Conservation (phyloP, 1,140 invertebrate species). For the Drosophila chauvacae region DNA sequence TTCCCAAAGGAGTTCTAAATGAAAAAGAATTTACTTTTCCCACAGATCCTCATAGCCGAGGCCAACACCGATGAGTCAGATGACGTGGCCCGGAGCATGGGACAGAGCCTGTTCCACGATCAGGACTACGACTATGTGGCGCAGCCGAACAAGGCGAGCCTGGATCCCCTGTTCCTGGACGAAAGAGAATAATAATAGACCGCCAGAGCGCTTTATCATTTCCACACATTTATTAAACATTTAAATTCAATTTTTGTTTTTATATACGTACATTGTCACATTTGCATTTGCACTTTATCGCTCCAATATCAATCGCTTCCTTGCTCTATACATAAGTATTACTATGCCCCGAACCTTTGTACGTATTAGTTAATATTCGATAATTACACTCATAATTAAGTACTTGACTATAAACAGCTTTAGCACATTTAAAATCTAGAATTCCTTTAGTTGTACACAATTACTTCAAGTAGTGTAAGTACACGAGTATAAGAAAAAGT, state of each 20-base stretch:
- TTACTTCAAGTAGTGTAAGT: constrained; percentile 75
- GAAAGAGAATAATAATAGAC: constrained; percentile 10
- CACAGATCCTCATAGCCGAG: constrained; percentile 61
- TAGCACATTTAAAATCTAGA: constrained; percentile 79
- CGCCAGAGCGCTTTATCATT: constrained; percentile 30
- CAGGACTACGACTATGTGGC: constrained; percentile 32
- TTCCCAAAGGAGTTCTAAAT: rapidly evolving
- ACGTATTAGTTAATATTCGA: constrained; percentile 61
- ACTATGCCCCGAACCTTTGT: constrained; percentile 43
- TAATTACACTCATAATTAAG: constrained; percentile 75
- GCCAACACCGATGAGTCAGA: constrained; percentile 66
- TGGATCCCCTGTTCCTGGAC: constrained; percentile 59
- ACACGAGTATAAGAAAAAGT: constrained; percentile 57
- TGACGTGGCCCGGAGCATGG: constrained; percentile 41
- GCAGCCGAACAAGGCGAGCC: constrained; percentile 45
- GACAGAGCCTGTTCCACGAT: constrained; percentile 11
- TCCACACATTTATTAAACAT: constrained; percentile 83
- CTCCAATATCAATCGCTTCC: constrained; percentile 24
- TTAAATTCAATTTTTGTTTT: constrained; percentile 74
- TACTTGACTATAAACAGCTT: constrained; percentile 72
- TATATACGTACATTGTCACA: constrained; percentile 70
- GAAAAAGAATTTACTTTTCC: rapidly evolving
- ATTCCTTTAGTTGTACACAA: constrained; percentile 67
- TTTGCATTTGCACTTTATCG: constrained; percentile 36
- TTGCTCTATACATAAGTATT: constrained; percentile 43